Percentiles rank a stretch among this genome's conserved stretches.
phyloP scores from a whole-genome alignment of 1,140 invertebrate genomes.

The Diorhabda elongata region DNA sequence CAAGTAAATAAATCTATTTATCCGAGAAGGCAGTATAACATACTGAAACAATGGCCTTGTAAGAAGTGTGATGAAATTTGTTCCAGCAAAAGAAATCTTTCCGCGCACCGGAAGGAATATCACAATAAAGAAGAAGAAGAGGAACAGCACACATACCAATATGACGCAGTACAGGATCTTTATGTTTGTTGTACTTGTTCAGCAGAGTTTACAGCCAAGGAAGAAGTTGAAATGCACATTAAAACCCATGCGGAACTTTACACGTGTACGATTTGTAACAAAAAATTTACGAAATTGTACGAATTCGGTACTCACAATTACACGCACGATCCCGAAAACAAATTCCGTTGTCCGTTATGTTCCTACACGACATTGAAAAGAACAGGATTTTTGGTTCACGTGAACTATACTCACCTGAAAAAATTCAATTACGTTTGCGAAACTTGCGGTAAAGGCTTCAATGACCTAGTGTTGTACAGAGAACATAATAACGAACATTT shows the following conservation, averaged over 20 bases:
- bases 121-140: slow-evolving; percentile 22
- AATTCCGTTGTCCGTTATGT: slow-evolving; percentile 33
- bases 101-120: slow-evolving; percentile 29
- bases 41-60: slow-evolving; percentile 24
- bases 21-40: slow-evolving; percentile 9
- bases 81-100: slow-evolving; percentile 19
- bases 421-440: slow-evolving; percentile 49
- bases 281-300: slow-evolving; percentile 34
- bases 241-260: slow-evolving; percentile 32
- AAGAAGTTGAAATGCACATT: slow-evolving; percentile 34
- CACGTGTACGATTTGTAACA: slow-evolving; percentile 30
- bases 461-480: slow-evolving; percentile 30
- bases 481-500: slow-evolving; percentile 63
- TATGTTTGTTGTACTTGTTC: slow-evolving; percentile 39
- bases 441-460: slow-evolving; percentile 53
- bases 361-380: slow-evolving; percentile 29
- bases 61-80: slow-evolving; percentile 32
- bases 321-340: slow-evolving; percentile 27
- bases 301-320: slow-evolving; percentile 32
- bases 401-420: slow-evolving; percentile 34
- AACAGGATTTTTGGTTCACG: slow-evolving; percentile 34
- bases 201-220: slow-evolving; percentile 29
- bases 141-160: slow-evolving; percentile 32
- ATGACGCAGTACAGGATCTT: slow-evolving; percentile 30
- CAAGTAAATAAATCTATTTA: no score